Base-by-base conservation (phyloP, 1,140 invertebrate genomes). In the Tigriopus japonicus region DNA sequence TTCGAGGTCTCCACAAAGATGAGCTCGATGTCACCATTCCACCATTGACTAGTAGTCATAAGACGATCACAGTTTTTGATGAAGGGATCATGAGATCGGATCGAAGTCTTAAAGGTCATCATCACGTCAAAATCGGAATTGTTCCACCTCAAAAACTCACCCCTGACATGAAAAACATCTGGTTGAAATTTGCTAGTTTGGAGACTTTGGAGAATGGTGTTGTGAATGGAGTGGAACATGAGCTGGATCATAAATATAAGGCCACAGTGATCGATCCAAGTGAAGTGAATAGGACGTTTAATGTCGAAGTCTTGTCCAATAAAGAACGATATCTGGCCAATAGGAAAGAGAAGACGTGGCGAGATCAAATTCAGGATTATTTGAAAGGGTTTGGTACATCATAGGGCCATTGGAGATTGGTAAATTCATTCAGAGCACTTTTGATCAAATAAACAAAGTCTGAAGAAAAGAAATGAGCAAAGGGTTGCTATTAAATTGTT, bases 211-310 rank as follows among this genome's bases (percentile, higher is more conserved):
- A 54, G 21, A 6, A 14, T 6, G 52, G 52, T 15, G 35, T 28
- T 3, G 35, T 54, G n/a, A 54, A 54, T 54, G 52, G 52, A 28
- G 35, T 54, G n/a, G 52, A 54, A 14, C 35, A 21, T 54, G n/a
- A 15, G 17, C 21, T 28, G 7, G 21, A 21, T 21, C 52, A 54
- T 23, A 54, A 54, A 13, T 54, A 54, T 28, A 28, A 54, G 14
- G 7, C 35, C 1, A 6, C 19, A 23, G 21, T 54, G n/a, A 13
- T 54, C 17, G 52, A 54, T 1, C 52, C 52, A 7, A 19, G 35
- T n/a, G 21, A 54, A 19, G 24, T 54, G n/a, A 23, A 19, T 5
- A 54, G 35, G 17, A 28, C 21, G 21, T 28, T 21, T 54, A 28
- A n/a, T 28, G 21, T 54, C 24, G 17, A 10, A 9, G 28, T 35